These are phyloP conservation scores for Epicampocera succincta DNA, from an alignment of 2,888 invertebrate species.

Conservation along the genomic window DNA sequence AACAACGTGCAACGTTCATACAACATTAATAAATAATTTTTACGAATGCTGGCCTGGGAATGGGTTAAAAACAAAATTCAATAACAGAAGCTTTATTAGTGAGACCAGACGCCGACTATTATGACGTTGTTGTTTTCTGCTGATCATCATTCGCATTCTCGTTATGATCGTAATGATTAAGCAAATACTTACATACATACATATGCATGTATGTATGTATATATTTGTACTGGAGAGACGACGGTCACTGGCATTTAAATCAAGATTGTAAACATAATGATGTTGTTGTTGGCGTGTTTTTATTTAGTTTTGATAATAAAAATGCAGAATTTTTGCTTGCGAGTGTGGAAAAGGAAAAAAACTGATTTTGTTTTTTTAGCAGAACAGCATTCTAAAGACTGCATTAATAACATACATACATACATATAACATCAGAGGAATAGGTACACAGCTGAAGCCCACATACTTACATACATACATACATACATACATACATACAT, in stretches of 20 bases:
- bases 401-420: conserved; percentile 27
- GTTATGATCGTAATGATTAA: conserved; percentile 28
- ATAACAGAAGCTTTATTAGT: conserved; percentile 68
- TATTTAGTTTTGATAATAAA: conserved; percentile 22
- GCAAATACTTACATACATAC: background rate
- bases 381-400: conserved; percentile 13
- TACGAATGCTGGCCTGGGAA: conserved; percentile 74
- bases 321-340: conserved; percentile 39
- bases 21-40: conserved; percentile 79
- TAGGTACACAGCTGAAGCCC: no score
- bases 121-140: conserved; percentile 32
- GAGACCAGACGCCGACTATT: conserved; percentile 64
- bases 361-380: conserved; percentile 16
- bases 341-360: conserved; percentile 24
- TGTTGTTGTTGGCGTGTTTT: conserved; percentile 34
- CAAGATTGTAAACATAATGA: conserved; percentile 13
- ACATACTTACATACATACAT: no score
- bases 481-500: no score
- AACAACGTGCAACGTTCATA: conserved; percentile 74
- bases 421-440: conserved; percentile 9
- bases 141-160: conserved; percentile 2
- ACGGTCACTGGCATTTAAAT: conserved; percentile 31
- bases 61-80: conserved; percentile 53
- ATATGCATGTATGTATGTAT: background rate
- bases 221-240: background rate